phyloP scores from a whole-genome alignment of 2,113 vertebrate species.

The Datnioides undecimradiatus region DNA sequence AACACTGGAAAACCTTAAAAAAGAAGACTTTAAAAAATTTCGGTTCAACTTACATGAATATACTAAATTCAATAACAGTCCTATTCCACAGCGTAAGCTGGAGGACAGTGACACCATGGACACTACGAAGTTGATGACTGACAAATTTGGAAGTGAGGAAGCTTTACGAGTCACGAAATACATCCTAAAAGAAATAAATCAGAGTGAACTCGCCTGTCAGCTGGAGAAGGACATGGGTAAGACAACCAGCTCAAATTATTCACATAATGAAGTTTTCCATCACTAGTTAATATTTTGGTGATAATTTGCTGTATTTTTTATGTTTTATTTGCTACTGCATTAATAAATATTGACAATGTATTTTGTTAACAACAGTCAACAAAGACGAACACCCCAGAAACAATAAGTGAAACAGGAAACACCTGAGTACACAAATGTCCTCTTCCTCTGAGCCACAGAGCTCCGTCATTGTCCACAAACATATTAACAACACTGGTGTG shows the following conservation, averaged over 20 bases:
- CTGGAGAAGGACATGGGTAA: slow-evolving; percentile 46
- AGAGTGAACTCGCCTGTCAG: fast-evolving
- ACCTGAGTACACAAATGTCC: too few species aligned
- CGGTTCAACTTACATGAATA: neutral
- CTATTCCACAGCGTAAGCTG: neutral
- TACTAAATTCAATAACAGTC: fast-evolving
- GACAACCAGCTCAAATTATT: neutral
- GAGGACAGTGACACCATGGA: slow-evolving; percentile 16
- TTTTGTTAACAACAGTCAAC: too few species aligned
- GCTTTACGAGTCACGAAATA: neutral
- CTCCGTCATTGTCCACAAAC: too few species aligned
- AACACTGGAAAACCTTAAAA: neutral
- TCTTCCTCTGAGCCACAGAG: too few species aligned
- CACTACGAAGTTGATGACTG: neutral
- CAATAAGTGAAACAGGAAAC: too few species aligned
- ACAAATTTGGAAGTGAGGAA: neutral
- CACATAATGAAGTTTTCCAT: too few species aligned
- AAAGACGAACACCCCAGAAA: too few species aligned
- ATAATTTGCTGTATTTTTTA: neutral
- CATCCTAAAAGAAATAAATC: slow-evolving; percentile 8
- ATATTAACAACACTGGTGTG: too few species aligned
- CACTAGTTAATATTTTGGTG: neutral
- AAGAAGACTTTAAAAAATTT: slow-evolving; percentile 1
- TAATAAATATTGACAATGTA: too few species aligned
- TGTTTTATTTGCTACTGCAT: too few species aligned